phyloP scores from a whole-genome alignment of 2,113 vertebrate genomes.

The Cyprinus carpio region DNA sequence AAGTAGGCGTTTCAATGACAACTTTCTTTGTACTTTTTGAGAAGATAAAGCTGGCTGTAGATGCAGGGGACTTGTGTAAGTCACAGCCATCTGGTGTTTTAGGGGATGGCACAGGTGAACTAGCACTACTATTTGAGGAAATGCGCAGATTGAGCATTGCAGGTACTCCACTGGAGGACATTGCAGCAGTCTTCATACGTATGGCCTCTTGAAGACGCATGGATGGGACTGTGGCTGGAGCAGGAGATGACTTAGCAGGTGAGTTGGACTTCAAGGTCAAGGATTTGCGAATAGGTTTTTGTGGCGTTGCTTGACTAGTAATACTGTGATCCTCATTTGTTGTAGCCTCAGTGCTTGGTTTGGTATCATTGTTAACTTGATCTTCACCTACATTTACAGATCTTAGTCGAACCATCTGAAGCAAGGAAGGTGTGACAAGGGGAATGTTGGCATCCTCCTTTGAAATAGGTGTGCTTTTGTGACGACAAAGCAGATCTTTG shows the following conservation, averaged over 20 bases:
- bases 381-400: constrained; percentile 78
- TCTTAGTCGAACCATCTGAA: constrained; percentile 93
- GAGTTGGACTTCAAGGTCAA: constrained; percentile 77
- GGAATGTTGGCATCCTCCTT: constrained; percentile 88
- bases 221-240: constrained; percentile 66
- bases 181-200: constrained; percentile 83
- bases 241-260: constrained; percentile 59
- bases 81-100: constrained; percentile 70
- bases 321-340: constrained; percentile 38
- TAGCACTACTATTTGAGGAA: constrained; percentile 39
- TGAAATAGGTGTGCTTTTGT: constrained; percentile 74
- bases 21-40: constrained; percentile 87
- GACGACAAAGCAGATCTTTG: constrained; percentile 76
- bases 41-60: constrained; percentile 95
- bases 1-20: constrained; percentile 79
- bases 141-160: constrained; percentile 60
- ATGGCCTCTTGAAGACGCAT: constrained; percentile 83
- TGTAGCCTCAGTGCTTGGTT: constrained; percentile 49
- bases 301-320: constrained; percentile 72
- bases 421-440: constrained; percentile 89
- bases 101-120: constrained; percentile 51
- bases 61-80: constrained; percentile 80
- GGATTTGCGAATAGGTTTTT: constrained; percentile 91
- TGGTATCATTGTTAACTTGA: constrained; percentile 46
- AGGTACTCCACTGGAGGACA: constrained; percentile 70